Conservation (phyloP, 2,797 vertebrate genomes). For the Rhabdophis nuchalis region DNA sequence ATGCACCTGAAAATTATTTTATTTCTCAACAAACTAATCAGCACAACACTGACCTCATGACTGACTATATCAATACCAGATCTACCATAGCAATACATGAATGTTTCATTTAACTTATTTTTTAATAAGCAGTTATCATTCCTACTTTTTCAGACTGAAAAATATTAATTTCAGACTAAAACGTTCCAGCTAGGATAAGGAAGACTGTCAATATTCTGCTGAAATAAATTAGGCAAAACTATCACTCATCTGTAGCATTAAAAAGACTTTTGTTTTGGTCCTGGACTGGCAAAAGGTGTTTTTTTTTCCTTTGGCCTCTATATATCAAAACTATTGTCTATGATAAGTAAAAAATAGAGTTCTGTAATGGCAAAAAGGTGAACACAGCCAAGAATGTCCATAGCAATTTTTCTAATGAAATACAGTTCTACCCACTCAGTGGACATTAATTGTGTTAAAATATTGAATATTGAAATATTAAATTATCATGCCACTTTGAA, state of each 20-base stretch:
- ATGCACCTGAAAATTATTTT: not conserved
- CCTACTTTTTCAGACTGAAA: not conserved
- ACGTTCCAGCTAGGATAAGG: not conserved
- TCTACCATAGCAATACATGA: not conserved
- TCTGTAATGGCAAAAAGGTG: not conserved
- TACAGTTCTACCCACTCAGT: not conserved
- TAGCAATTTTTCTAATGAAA: not conserved
- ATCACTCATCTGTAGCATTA: not conserved
- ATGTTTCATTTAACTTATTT: not conserved
- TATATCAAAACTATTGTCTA: not conserved
- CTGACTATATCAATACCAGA: not conserved
- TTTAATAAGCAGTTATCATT: not conserved
- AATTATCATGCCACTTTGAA: not conserved
- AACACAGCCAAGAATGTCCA: not conserved
- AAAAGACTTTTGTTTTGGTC: not conserved
- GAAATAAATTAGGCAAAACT: not conserved
- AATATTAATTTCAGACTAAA: not conserved
- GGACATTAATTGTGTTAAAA: not conserved
- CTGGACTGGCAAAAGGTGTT: not conserved
- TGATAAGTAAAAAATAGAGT: not conserved
- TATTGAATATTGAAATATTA: not conserved
- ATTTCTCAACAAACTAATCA: not conserved
- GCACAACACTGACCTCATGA: not conserved
- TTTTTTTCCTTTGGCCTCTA: not conserved
- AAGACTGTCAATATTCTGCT: not conserved